phyloP scores from a whole-genome alignment of 2,113 vertebrate genomes.

The Muntiacus reevesi region DNA sequence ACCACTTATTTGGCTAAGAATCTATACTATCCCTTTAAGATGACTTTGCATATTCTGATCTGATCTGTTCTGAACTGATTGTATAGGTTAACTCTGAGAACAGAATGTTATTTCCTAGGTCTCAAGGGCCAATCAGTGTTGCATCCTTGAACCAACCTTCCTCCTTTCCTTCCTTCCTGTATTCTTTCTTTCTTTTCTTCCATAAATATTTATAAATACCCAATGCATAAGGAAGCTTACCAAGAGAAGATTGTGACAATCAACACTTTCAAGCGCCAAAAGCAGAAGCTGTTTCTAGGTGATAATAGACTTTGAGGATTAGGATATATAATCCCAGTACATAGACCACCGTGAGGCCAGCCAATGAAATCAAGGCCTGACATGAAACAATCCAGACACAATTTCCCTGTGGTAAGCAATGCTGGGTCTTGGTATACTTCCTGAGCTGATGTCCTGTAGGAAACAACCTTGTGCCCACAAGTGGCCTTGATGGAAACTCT shows the following conservation, averaged over 20 bases:
- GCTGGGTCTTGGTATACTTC: not conserved
- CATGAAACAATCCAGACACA: not conserved
- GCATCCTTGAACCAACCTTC: not conserved
- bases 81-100: constrained; percentile 23
- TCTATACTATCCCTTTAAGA: constrained; percentile 52
- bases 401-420: not conserved
- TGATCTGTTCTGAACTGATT: constrained; percentile 27
- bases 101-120: constrained; percentile 31
- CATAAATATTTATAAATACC: constrained; percentile 45
- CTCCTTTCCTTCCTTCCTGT: not conserved
- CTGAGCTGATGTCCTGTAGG: not conserved
- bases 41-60: constrained; percentile 52
- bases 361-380: not conserved
- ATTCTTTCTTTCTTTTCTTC: not conserved
- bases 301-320: constrained; percentile 31
- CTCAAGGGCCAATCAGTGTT: not conserved
- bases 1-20: constrained; percentile 5
- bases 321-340: not conserved
- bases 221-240: constrained; percentile 34
- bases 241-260: not conserved
- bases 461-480: not conserved
- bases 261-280: not conserved
- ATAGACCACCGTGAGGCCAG: not conserved
- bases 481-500: not conserved
- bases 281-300: constrained; percentile 37